phyloP scores from a whole-genome alignment of 2,888 invertebrate species.

The Callosobruchus maculatus region DNA sequence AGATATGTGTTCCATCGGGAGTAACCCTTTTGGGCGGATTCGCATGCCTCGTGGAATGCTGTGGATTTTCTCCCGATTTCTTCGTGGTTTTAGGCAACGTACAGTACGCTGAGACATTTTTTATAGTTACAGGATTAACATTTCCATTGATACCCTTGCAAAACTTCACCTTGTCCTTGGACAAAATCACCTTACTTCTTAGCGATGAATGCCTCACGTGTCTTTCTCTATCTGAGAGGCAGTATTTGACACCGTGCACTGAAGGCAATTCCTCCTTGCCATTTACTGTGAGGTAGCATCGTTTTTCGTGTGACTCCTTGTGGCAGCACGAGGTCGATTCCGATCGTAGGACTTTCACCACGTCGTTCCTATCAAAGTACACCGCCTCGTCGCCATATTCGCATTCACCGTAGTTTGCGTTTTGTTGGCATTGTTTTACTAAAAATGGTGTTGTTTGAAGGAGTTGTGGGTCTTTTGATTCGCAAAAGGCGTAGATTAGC shows the following conservation, averaged over 20 bases:
- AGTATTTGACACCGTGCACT: slow-evolving; percentile 45
- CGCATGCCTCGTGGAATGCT: slow-evolving; percentile 30
- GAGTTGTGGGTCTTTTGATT: background rate
- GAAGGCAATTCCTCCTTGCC: slow-evolving; percentile 71
- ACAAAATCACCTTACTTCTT: background rate
- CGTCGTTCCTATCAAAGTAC: slow-evolving; percentile 41
- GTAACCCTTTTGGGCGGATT: slow-evolving; percentile 73
- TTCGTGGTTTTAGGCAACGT: slow-evolving; percentile 52
- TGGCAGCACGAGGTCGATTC: slow-evolving; percentile 30
- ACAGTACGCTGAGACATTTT: slow-evolving; percentile 51
- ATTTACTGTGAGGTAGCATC: slow-evolving; percentile 58
- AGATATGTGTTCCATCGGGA: slow-evolving; percentile 79
- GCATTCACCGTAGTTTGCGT: slow-evolving; percentile 37
- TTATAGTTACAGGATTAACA: slow-evolving; percentile 41
- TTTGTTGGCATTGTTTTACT: slow-evolving; percentile 20
- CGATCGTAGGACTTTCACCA: slow-evolving; percentile 36
- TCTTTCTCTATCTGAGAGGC: slow-evolving; percentile 16
- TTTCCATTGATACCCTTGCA: slow-evolving; percentile 42
- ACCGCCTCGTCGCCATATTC: slow-evolving; percentile 50
- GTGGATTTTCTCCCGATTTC: slow-evolving; percentile 30
- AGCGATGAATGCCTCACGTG: slow-evolving; percentile 22
- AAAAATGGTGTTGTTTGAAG: background rate
- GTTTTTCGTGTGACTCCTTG: slow-evolving; percentile 36
- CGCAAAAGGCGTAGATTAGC: background rate
- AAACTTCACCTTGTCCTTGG: slow-evolving; percentile 12